phyloP scores from a whole-genome alignment of 2,113 vertebrate genomes.

The Pachypanchax playfairii region DNA sequence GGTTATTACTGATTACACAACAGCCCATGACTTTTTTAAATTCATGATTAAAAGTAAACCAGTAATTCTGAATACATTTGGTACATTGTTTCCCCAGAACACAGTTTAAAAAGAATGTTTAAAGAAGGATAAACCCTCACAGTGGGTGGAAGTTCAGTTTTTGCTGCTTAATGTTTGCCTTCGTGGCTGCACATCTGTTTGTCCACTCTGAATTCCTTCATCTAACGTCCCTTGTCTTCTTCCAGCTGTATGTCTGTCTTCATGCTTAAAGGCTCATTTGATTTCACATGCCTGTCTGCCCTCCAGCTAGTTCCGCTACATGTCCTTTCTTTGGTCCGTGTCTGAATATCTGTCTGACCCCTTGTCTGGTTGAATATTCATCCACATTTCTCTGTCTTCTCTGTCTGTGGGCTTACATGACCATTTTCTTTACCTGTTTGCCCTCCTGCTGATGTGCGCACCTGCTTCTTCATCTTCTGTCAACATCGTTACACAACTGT shows the following conservation, averaged over 20 bases:
- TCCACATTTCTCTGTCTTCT: constrained; percentile 26
- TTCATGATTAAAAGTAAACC: no score
- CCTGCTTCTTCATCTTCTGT: constrained; percentile 32
- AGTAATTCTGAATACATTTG: no score
- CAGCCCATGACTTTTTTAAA: no score
- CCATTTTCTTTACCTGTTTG: constrained; percentile 34
- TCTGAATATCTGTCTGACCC: constrained; percentile 39
- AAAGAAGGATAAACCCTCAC: no score
- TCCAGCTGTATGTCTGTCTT: not conserved
- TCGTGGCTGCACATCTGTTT: not conserved
- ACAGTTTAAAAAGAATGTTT: no score
- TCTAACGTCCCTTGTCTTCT: constrained; percentile 7
- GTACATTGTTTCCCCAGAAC: no score
- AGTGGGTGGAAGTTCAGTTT: not conserved
- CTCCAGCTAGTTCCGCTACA: constrained; percentile 8
- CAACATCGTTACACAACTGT: constrained; percentile 35
- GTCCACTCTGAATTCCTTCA: not conserved
- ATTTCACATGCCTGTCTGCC: constrained; percentile 23
- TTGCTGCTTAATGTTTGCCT: not conserved
- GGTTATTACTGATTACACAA: no score
- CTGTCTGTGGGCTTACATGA: constrained; percentile 41
- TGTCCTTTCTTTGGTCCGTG: constrained; percentile 26
- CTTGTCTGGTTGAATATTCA: constrained; percentile 47
- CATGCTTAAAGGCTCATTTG: constrained; percentile 6
- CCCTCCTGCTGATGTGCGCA: constrained; percentile 14